These are phyloP conservation scores for Strix aluco DNA, from an alignment of 2,113 vertebrate species.

Conservation along the genomic window DNA sequence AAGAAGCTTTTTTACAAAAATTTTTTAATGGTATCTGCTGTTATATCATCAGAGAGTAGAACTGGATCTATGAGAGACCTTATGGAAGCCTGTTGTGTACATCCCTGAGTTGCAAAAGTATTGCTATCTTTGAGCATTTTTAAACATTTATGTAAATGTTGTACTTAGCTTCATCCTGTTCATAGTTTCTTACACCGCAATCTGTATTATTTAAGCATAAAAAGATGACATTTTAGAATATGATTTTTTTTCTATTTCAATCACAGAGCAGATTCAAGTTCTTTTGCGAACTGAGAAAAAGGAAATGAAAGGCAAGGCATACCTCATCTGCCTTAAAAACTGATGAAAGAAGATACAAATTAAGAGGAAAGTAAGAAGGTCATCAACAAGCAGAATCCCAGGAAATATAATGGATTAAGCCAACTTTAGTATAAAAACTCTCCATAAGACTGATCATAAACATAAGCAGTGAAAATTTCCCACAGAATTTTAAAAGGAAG, in stretches of 20 bases:
- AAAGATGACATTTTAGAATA: not conserved
- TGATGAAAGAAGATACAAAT: not conserved
- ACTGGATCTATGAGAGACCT: not conserved
- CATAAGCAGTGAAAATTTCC: not conserved
- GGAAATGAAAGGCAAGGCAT: not conserved
- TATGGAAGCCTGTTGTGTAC: not conserved
- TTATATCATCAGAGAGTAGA: not conserved
- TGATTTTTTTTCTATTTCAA: fast-evolving
- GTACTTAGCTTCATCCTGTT: not conserved
- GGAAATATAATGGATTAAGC: not conserved
- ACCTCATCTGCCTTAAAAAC: not conserved
- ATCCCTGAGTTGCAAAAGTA: not conserved
- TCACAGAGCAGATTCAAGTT: not conserved
- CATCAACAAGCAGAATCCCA: not conserved
- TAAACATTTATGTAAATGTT: not conserved
- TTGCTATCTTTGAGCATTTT: not conserved
- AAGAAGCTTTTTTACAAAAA: not conserved
- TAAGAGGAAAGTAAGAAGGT: not conserved
- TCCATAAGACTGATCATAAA: not conserved
- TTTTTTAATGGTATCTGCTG: not conserved
- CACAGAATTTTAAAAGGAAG: not conserved
- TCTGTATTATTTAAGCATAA: not conserved
- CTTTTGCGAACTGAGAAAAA: not conserved
- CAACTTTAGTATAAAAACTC: not conserved
- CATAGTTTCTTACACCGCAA: not conserved